Base-by-base conservation (phyloP, 2,797 vertebrate species). In the Gobionotothen gibberifrons region DNA sequence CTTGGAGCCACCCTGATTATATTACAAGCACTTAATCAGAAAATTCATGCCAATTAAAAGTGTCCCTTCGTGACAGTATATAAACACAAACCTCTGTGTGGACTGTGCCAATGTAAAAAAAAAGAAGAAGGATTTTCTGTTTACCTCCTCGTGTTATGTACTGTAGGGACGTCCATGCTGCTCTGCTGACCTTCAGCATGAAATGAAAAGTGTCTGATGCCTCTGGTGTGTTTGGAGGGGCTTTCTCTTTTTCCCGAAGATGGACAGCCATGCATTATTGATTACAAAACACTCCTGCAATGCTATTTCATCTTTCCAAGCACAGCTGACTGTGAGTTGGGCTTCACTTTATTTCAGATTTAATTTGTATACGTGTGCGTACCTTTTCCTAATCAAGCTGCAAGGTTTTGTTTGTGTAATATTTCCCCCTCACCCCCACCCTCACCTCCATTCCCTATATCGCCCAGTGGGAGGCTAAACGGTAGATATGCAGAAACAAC, bases 191-290 rank as follows among this genome's bases (percentile, higher is more conserved):
- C 92, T 94, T 93, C 91, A 93, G 89, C 84, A 85, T 87, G 90
- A 91, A 92, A 92, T 91, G 83, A 91, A 94, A 92, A 90, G 84
- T 85, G 89, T 88, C 89, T 91, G 89, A 90, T 89, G 91, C 91
- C 89, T 91, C 89, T 81, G 88, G 92, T 92, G 89, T 87, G 91
- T 91, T 91, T 82, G 81, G 86, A 89, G 84, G 89, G 86, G 81
- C 81, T 92, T 86, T 90, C 82, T 90, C 87, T 90, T 85, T 87
- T 83, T 36, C 32, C 81, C 79, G 78, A 92, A 93, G 93, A 93
- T 85, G 90, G 90, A 91, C 91, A 89, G 85, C 70, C 83, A 91
- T 93, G 86, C 92, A 93, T 93, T 93, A 93, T 94, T 94, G 91
- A 93, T 93, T 80, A 90, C 78, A 91, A 92, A 93, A 92, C 92